These are phyloP conservation scores for Glaucidium brasilianum DNA, from an alignment of 2,113 vertebrate genomes.

Conservation along the genomic window DNA sequence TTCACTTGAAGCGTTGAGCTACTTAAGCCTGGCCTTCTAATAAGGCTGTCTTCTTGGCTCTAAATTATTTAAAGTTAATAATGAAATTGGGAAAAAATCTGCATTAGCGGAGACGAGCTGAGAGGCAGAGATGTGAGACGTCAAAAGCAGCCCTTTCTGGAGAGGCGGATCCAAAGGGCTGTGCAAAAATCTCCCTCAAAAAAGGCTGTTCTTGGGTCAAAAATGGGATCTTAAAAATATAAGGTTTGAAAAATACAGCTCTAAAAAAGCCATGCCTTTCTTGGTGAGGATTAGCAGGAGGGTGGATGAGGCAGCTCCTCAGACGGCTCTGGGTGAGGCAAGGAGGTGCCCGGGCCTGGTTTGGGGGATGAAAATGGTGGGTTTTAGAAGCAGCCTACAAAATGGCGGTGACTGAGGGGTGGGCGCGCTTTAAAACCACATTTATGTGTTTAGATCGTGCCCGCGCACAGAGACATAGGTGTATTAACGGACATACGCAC, in stretches of 20 bases:
- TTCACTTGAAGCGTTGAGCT: background rate
- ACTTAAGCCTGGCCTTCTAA: background rate
- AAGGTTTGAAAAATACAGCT: fast-evolving
- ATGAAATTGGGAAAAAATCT: background rate
- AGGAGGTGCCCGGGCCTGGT: fast-evolving
- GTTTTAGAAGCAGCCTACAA: fast-evolving
- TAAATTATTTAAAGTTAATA: background rate
- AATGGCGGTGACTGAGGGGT: fast-evolving
- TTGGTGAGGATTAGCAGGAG: fast-evolving
- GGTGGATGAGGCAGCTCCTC: fast-evolving
- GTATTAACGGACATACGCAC: fast-evolving
- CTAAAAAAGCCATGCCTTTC: fast-evolving
- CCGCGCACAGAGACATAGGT: fast-evolving
- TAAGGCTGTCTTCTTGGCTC: background rate
- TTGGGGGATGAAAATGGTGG: background rate
- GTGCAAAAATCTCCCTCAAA: too few relatives aligned
- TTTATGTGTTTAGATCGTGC: background rate
- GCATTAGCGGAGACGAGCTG: fast-evolving
- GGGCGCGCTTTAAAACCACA: fast-evolving
- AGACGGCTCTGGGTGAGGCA: fast-evolving
- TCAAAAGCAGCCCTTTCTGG: fast-evolving
- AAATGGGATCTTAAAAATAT: fast-evolving
- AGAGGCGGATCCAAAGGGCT: fast-evolving
- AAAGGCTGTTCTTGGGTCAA: background rate
- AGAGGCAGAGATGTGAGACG: background rate